Base-by-base conservation (phyloP, 2,113 vertebrate species). In the Plestiodon gilberti region DNA sequence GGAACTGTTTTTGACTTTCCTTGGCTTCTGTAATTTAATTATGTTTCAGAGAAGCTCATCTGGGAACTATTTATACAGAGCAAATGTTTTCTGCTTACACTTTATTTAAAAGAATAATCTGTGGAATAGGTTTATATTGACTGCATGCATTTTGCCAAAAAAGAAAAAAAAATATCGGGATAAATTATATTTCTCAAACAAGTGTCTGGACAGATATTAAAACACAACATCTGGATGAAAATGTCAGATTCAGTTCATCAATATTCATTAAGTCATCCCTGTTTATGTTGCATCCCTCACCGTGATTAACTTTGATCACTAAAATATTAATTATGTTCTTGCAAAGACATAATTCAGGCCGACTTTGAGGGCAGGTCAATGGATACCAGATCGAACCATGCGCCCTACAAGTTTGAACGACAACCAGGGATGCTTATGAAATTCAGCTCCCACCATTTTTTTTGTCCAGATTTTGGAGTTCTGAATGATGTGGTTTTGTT, bases 301-400 rank as follows among this genome's bases (percentile, higher is more conserved):
- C 13, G 85, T 64, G 69, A 86, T 86, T 86, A 86, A 81, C 85
- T 86, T 86, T 64, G 67, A 81, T 79, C 57, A 81, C 38, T 81
- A 81, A 86, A 81, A 59, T 86, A 78, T 81, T 86, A 86, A 86
- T 81, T 86, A 80, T 30, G 38, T 33, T 67, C 64, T 73, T 35
- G 57, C 25, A 40, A 48, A 61, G 55, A 62, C 40, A 64, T 73
- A 73, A 73, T 28, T 62, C 77, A 64, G 57, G 57, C 57, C 59
- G 35, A 38, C 22, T 64, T 35, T 73, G 55, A 70, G 64, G 23
- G 40, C 33, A 20, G 81, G n/a, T 30, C 30, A n/a, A 62, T 73
- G 59, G 65, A 35, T 43, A 28, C 25, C 30, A 57, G 48, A 70
- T 85, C 52, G 55, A 78, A 77, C 67, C 55, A 77, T 77, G 22